These are phyloP conservation scores for Scolopax bukidnonensis DNA, from an alignment of 2,797 vertebrate genomes.

Conservation along the genomic window DNA sequence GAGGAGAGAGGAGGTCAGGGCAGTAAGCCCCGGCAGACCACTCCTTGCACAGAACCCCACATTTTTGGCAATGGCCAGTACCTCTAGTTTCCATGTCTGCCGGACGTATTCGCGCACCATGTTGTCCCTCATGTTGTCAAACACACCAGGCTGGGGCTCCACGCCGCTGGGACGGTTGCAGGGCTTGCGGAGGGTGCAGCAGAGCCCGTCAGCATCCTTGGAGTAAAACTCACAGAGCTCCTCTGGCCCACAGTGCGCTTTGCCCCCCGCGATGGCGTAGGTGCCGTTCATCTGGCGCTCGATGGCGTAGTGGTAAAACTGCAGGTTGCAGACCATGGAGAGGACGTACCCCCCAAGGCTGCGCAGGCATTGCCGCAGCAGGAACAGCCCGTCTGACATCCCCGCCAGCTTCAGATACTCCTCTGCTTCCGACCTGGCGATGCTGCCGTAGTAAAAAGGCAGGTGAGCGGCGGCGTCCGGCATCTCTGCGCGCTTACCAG, in stretches of 20 bases:
- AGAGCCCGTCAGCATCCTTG: conserved; percentile 91
- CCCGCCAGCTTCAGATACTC: conserved; percentile 92
- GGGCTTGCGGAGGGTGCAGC: conserved; percentile 87
- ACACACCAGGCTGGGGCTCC: conserved; percentile 82
- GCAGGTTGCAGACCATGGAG: conserved; percentile 87
- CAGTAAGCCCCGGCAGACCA: fast-evolving
- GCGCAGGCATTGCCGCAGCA: conserved; percentile 93
- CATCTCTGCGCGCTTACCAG: conserved; percentile 69
- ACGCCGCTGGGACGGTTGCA: conserved; percentile 86
- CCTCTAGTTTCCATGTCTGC: conserved; percentile 94
- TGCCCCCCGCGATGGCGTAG: conserved; percentile 89
- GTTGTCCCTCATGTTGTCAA: conserved; percentile 90
- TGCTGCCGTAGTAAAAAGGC: conserved; percentile 96
- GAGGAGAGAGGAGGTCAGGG: fast-evolving
- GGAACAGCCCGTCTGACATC: conserved; percentile 92
- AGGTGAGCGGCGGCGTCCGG: conserved; percentile 88
- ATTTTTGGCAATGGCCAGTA: conserved; percentile 6
- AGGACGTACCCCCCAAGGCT: conserved; percentile 95
- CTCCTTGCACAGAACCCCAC: not conserved
- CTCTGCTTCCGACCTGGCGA: conserved; percentile 90
- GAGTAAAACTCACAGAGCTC: conserved; percentile 96
- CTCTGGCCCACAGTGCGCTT: conserved; percentile 91
- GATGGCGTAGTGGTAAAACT: conserved; percentile 91
- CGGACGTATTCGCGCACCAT: conserved; percentile 94
- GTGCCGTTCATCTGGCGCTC: conserved; percentile 95